Evolutionary conservation across 2,888 invertebrate species (phyloP), one percentile per base, ranked within the genome.

Genomic region (Gisinianus flammeolus): DNA sequence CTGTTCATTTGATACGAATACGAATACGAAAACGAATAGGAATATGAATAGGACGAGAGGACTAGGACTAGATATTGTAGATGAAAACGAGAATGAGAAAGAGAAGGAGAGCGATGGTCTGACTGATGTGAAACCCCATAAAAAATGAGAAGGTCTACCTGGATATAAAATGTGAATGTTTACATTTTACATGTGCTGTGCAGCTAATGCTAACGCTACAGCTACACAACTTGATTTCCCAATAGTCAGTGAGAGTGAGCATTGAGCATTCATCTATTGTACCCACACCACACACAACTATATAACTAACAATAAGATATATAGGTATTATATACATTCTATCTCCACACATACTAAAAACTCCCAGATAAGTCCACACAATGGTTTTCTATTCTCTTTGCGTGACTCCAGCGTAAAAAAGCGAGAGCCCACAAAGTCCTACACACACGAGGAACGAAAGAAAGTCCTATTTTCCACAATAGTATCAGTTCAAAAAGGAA

Each of bases 351-450:
- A n/a, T n/a, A n/a, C n/a, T n/a, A n/a, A n/a, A n/a, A n/a, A n/a
- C n/a, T n/a, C n/a, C n/a, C n/a, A n/a, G n/a, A n/a, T n/a, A n/a
- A 44, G 62, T 62, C 62, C 22, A 62, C 62, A 62, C 19, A 62
- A 62, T 19, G 24, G 62, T 62, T 62, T 54, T n/a, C n/a, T n/a
- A n/a, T n/a, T n/a, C 54, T 54, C 54, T n/a, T 62, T 24, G 62
- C 62, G 62, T 62, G 62, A 62, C 26, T 62, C 62, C 26, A 62
- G 26, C 24, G 28, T 62, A 26, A 62, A 62, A 44, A 44, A 44
- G 19, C 19, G 3, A 12, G 19, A 44, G 44, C 44, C 44, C 2
- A 44, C 44, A 35, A 35, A 35, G 6, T 35, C 35, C 5, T 19
- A 44, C 2, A 44, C 44, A 16, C 44, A 6, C 2, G 19, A n/a